Evolutionary conservation across 1,140 invertebrate genomes (phyloP), one percentile per base, ranked within the genome.

Genomic region (Platyura marginata): DNA sequence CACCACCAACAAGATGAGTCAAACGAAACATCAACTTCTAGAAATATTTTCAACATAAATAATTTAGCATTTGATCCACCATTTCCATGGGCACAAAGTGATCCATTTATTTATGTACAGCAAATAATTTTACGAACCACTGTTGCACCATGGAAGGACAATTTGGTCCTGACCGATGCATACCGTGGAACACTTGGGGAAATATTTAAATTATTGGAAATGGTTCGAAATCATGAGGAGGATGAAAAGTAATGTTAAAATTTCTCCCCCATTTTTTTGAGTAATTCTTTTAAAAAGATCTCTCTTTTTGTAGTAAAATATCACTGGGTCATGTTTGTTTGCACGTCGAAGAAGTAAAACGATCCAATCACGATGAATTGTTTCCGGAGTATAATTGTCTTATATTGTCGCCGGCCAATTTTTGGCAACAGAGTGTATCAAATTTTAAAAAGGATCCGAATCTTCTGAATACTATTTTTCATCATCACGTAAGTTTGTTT

Each of bases 321-420:
- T 80, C 72, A 45, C 64, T 93, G 43, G 71, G 76, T 34, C 77
- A 92, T 55, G 64, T 87, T 36, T 95, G 91, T 62, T 70, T 92
- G 32, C 85, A 89, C 55, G 77, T 95, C 33, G 89, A 90, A 53
- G 73, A 74, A 44, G 71, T 85, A 2, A 79, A 81, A 49, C 70
- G 72, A 44, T 63, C 49, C 63, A 71, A 47, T 53, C 63, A 57
- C 55, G 59, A 53, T 52, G 72, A 65, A 52, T 65, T 84, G 44
- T 65, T 93, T 21, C 91, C 92, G 0, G 81, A 94, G 57, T 94
- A 90, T 57, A 83, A 77, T 57, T 97, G 93, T 59, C 67, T 97
- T 1, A 63, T 91, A n/a, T 59, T 96, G 0, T 95, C 91, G 3
- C 92, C 93, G 1, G 88, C 88, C 1, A 93, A 92, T 64, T 68